These are phyloP conservation scores for Pampus argenteus DNA, from an alignment of 2,797 vertebrate species.

Conservation along the genomic window DNA sequence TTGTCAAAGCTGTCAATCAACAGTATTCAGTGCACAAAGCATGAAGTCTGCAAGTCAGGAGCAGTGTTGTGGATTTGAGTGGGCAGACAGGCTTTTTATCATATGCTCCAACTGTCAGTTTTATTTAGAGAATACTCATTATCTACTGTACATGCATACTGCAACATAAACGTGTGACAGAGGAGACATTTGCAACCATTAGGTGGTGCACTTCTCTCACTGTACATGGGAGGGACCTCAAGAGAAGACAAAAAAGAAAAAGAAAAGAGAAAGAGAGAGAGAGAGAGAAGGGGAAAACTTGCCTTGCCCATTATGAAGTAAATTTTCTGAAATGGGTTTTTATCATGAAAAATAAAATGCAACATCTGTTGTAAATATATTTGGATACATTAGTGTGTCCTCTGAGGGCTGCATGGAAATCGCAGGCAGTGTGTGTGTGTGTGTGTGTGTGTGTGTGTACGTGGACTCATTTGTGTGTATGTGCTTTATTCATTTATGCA, in stretches of 20 bases:
- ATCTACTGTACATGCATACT: conserved; percentile 4
- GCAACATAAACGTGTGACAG: conserved; percentile 34
- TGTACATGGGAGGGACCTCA: conserved; percentile 56
- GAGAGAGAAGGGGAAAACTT: conserved; percentile 61
- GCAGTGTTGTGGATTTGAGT: not conserved
- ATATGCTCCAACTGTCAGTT: conserved; percentile 19
- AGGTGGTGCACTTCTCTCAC: conserved; percentile 88
- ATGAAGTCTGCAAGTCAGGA: not conserved
- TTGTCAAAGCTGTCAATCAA: conserved; percentile 17
- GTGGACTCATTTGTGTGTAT: not conserved
- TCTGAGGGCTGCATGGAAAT: conserved; percentile 79
- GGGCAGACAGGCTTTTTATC: conserved; percentile 1
- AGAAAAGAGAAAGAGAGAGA: conserved; percentile 14
- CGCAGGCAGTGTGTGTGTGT: conserved; percentile 50
- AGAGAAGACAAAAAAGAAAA: conserved; percentile 61
- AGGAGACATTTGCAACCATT: conserved; percentile 74
- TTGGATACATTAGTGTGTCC: conserved; percentile 89
- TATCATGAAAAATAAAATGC: conserved; percentile 90
- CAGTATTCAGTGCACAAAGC: not conserved
- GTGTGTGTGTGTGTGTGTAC: conserved; percentile 7
- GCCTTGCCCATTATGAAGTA: conserved; percentile 82
- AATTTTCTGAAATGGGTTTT: conserved; percentile 87
- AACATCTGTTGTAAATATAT: conserved; percentile 91
- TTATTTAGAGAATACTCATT: conserved; percentile 1
- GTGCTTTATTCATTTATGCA: conserved; percentile 55